phyloP scores from a whole-genome alignment of 2,113 vertebrate genomes.

The Phoenicopterus ruber region DNA sequence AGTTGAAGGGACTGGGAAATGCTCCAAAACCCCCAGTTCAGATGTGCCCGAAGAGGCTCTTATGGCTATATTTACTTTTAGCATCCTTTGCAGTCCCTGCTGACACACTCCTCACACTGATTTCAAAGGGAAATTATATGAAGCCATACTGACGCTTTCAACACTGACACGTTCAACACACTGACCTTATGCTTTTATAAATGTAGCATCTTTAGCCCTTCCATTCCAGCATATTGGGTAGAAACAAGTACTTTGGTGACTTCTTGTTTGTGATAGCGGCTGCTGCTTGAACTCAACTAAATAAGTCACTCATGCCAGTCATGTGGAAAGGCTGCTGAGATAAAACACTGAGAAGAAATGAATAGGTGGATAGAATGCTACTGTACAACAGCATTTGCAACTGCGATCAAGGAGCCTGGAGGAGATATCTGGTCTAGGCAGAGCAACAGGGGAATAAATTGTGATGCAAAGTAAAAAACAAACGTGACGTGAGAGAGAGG shows the following conservation, averaged over 20 bases:
- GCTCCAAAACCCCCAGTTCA: not conserved
- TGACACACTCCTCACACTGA: not conserved
- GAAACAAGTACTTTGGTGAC: not conserved
- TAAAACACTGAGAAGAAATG: not conserved
- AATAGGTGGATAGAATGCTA: not conserved
- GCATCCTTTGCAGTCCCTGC: not conserved
- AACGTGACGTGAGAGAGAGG: not conserved
- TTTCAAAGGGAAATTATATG: not conserved
- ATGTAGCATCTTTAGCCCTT: not conserved
- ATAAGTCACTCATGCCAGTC: not conserved
- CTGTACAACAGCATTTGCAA: not conserved
- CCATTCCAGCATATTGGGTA: not conserved
- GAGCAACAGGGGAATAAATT: not conserved
- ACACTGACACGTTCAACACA: not conserved
- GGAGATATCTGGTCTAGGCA: not conserved
- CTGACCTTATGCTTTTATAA: not conserved
- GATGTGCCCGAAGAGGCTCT: not conserved
- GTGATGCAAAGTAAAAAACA: not conserved
- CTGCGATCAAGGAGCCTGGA: not conserved
- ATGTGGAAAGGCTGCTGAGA: not conserved
- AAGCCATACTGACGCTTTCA: not conserved
- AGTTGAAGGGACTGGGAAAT: not conserved
- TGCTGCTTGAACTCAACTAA: not conserved
- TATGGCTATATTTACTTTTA: not conserved
- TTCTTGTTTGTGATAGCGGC: not conserved